Evolutionary conservation across 2,113 vertebrate genomes (phyloP), one percentile per base, ranked within the genome.

Genomic region (Hydrochoerus hydrochaeris): DNA sequence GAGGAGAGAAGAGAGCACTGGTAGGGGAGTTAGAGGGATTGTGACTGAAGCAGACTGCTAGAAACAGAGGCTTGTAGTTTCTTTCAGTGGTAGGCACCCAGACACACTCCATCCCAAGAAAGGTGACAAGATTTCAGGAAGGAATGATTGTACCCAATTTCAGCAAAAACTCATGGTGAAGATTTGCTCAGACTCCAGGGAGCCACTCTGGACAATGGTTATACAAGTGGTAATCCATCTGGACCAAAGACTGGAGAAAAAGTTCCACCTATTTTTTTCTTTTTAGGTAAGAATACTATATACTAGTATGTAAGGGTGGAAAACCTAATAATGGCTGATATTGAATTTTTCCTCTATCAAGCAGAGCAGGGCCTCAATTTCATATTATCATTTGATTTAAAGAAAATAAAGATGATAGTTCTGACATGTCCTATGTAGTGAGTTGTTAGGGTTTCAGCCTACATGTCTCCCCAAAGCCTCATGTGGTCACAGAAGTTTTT

Each of bases 11-110:
- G 28, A 46, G 46, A 52, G 44, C 17, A 89, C 26, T 26, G 52
- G 54, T 9, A 30, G 14, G 38, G 12, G 17, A 32, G n/a, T 32
- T 22, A n/a, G 44, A n/a, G n/a, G 35, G 28, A 24, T 19, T 44
- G 44, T 46, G 26, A 3, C 62, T 58, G 19, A 81, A 84, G 41
- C 35, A 91, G n/a, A 62, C 38, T 38, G 82, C 84, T 88, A 35
- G 78, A 65, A 96, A 94, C 24, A 89, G 49, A 86, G 57, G 24
- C 62, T 26, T 67, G 57, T 57, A 46, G 19, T 57, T 82, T 80
- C 73, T 41, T 89, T 94, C 49, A 88, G 67, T 85, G n/a, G 52
- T 89, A 41, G 60, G 41, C 65, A 85, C 44, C 63, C 73, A 94
- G 71, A 94, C 38, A 14, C 41, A 82, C 49, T 65, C 75, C 78